Evolutionary conservation across 2,113 vertebrate genomes (phyloP), one percentile per base, ranked within the genome.

Genomic region (Megaptera novaeangliae): DNA sequence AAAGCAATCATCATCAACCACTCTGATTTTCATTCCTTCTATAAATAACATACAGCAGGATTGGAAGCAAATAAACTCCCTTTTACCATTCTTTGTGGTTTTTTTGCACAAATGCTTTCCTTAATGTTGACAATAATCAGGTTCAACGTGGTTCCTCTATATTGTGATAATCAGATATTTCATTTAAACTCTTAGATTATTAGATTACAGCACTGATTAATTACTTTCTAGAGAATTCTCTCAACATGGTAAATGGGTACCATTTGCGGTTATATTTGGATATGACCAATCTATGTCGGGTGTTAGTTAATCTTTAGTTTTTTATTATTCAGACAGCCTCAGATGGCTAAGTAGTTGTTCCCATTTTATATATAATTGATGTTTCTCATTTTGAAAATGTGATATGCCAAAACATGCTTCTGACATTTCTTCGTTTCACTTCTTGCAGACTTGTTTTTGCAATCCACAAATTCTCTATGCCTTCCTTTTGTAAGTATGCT

Each of bases 21-120:
- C 89, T 91, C 44, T 57, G 41, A 90, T 97, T 98, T 96, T 97
- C 95, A 95, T 2, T n/a, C 92, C 84, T 98, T 97, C 61, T 68
- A 93, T 98, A 97, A 98, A 98, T 98, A 97, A 98, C 98, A 96
- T 94, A 87, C 34, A 82, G 29, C 66, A 92, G 46, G 31, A n/a
- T 68, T 52, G 69, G 77, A 96, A 98, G 86, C 84, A 96, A 97
- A 93, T 96, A 94, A 95, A 83, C 88, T 98, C 92, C 84, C 93
- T 95, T 97, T 96, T 74, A 80, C 17, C 36, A 23, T 61, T n/a
- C 11, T 39, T 10, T 7, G 12, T 98, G 95, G 94, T 96, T 89
- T 96, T 97, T 97, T 97, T 94, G 75, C 78, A 88, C 84, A 93
- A 88, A 49, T 66, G n/a, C 5, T 57, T 88, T n/a, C 95, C 64